Evolutionary conservation across 2,113 vertebrate species (phyloP).

Genomic region (Lepidothrix coronata): DNA sequence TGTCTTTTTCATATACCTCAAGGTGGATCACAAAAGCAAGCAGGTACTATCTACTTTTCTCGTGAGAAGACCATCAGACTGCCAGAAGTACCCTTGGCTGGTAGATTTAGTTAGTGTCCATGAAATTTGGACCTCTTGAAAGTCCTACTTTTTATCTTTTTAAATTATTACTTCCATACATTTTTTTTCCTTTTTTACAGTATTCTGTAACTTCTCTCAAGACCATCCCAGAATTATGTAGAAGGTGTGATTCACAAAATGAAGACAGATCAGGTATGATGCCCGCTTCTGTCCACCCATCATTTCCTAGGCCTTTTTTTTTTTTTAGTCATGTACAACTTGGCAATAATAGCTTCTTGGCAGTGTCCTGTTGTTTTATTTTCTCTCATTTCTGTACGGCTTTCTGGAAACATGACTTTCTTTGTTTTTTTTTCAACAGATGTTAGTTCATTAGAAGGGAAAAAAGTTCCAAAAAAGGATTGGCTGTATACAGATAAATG

Average conservation of each 20-base stretch:
- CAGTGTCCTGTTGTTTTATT: constrained; percentile 12
- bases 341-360: background rate
- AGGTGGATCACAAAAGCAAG: background rate
- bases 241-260: constrained; percentile 86
- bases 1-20: background rate
- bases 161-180: background rate
- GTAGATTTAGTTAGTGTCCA: background rate
- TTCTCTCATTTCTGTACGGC: constrained; percentile 34
- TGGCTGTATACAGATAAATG: constrained; percentile 58
- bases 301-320: background rate
- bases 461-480: constrained; percentile 65
- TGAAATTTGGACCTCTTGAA: background rate
- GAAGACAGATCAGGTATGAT: constrained; percentile 91
- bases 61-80: background rate
- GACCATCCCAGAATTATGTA: constrained; percentile 92
- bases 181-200: constrained; percentile 71
- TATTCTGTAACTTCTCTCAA: constrained; percentile 93
- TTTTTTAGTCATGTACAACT: background rate
- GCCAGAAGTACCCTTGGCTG: background rate
- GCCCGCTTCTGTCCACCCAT: background rate
- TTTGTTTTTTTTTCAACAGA: constrained; percentile 21
- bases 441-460: constrained; percentile 58
- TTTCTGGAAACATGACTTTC: constrained; percentile 32
- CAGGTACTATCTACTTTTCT: background rate
- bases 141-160: background rate